Conservation (phyloP, 2,888 invertebrate species). For the Dryobotodes eremita region DNA sequence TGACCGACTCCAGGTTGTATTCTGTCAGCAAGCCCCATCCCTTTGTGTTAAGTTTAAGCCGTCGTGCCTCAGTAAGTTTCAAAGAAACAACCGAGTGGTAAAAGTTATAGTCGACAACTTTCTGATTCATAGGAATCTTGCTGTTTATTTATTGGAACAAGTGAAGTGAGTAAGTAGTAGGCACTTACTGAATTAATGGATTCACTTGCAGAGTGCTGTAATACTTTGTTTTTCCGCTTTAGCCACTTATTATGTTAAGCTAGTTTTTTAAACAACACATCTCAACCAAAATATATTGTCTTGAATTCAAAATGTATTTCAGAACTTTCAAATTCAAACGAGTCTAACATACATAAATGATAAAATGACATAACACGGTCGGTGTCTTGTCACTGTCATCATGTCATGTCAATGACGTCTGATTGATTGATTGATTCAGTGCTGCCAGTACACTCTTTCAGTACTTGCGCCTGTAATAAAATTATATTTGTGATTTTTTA, state of each 20-base stretch:
- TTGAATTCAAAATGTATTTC: background rate
- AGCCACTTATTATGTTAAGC: background rate
- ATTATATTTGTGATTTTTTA: too few species aligned
- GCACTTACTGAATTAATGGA: constrained; percentile 2
- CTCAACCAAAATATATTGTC: background rate
- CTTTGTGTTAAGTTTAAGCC: constrained; percentile 75
- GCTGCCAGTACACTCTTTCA: background rate
- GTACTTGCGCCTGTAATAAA: too few species aligned
- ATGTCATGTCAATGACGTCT: background rate
- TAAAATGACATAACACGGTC: background rate
- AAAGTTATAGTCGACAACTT: constrained; percentile 63
- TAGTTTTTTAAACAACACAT: background rate
- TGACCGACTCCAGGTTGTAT: constrained; percentile 86
- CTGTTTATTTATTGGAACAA: background rate
- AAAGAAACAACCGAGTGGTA: constrained; percentile 75
- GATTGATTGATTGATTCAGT: background rate
- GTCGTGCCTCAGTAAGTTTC: constrained; percentile 81
- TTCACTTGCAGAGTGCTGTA: background rate
- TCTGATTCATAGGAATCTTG: constrained; percentile 66
- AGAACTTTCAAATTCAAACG: background rate
- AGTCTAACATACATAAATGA: too few species aligned
- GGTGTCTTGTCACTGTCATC: background rate
- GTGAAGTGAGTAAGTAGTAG: background rate
- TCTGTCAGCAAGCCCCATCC: constrained; percentile 85
- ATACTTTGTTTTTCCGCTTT: background rate